Conservation (phyloP, 2,797 vertebrate species). For the Podarcis siculus region DNA sequence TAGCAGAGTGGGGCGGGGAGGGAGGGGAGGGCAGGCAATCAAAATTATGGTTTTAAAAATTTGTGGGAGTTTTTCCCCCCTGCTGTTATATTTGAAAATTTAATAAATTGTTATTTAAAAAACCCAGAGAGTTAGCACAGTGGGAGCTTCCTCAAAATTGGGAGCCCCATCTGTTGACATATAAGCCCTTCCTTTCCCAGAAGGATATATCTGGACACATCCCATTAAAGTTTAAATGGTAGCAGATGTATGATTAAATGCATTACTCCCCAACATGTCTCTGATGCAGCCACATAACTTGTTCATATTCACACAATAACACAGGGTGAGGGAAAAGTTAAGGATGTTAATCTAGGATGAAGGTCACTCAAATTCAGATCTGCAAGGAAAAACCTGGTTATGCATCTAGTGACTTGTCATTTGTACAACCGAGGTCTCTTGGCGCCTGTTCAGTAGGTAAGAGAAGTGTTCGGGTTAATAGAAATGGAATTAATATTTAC, state of each 20-base stretch:
- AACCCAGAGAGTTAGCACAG: too few species aligned
- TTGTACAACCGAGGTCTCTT: neutral
- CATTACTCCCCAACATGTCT: neutral
- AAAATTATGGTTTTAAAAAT: too few species aligned
- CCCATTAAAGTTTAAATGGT: neutral
- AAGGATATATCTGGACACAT: too few species aligned
- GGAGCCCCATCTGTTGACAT: too few species aligned
- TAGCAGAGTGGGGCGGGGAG: too few species aligned
- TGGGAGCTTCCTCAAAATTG: too few species aligned
- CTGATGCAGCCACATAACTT: neutral
- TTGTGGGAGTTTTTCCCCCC: too few species aligned
- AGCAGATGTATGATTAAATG: neutral
- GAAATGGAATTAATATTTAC: constrained; percentile 20
- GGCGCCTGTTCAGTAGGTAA: neutral
- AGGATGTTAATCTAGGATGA: neutral
- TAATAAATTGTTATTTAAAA: too few species aligned
- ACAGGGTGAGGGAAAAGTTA: too few species aligned
- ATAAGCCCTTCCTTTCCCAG: too few species aligned
- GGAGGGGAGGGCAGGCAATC: too few species aligned
- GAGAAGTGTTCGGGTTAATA: neutral
- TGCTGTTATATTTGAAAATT: too few species aligned
- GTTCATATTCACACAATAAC: neutral
- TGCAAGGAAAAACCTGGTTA: neutral
- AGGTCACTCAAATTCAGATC: neutral
- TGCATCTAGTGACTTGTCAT: neutral